A percentile compares a stretch with the other conserved stretches of the same genome.
These are phyloP conservation scores for Hydrozoanthus gracilis DNA, from an alignment of 92 coral and sea anemone species.

Conservation along the genomic window DNA sequence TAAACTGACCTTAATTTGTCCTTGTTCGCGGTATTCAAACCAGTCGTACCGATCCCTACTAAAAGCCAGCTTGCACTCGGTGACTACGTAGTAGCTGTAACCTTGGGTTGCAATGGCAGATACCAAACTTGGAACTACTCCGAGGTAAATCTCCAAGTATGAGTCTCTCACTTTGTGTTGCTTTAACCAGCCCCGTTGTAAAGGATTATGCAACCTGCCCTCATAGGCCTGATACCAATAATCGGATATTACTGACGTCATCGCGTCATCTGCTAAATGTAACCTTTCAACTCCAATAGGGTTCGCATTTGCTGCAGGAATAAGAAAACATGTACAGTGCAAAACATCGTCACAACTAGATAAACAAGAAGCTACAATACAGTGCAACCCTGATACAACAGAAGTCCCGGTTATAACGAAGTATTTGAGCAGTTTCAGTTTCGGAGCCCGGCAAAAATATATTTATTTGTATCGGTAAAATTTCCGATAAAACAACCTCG, in stretches of 20 bases:
- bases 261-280: constrained; percentile 9
- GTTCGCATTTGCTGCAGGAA: neutral
- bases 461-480: no score
- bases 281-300: constrained; percentile 25
- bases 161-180: neutral
- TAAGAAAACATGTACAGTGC: neutral
- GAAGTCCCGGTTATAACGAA: no score
- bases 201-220: neutral
- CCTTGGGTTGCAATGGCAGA: constrained; percentile 38
- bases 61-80: constrained; percentile 17
- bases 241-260: neutral
- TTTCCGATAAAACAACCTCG: no score
- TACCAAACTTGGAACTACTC: constrained; percentile 29
- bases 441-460: no score
- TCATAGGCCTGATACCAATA: no score
- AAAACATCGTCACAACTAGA: no score
- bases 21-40: constrained; percentile 38
- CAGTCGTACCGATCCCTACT: constrained; percentile 31
- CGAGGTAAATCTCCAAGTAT: constrained; percentile 23
- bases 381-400: no score
- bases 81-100: neutral
- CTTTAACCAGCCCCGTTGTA: neutral
- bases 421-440: no score
- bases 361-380: no score
- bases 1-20: constrained; percentile 23